Evolutionary conservation across 2,113 vertebrate genomes (phyloP).

Genomic region (Dolichotis patagonum): DNA sequence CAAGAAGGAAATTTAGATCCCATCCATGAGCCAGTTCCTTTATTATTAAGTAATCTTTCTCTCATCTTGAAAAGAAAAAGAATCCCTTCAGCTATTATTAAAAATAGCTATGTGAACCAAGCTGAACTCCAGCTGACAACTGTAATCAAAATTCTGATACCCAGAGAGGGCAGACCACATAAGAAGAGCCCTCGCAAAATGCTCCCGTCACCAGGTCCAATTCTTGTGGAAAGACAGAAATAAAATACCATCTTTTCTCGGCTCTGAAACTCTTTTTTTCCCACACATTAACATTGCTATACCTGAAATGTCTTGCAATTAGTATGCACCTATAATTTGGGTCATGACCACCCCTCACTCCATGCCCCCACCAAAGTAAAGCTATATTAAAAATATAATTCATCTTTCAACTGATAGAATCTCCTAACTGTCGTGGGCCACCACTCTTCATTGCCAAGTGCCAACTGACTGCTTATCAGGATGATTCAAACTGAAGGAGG

Average conservation of each 20-base stretch:
- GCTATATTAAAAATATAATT: neutral
- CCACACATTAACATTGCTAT: neutral
- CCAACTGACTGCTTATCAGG: slow-evolving; percentile 21
- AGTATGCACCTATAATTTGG: neutral
- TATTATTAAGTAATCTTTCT: slow-evolving; percentile 69
- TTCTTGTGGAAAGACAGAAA: slow-evolving; percentile 24
- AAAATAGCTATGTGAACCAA: slow-evolving; percentile 76
- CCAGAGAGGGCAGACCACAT: slow-evolving; percentile 62
- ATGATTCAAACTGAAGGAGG: neutral
- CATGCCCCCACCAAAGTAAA: neutral
- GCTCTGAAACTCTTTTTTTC: neutral
- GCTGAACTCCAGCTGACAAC: slow-evolving; percentile 73
- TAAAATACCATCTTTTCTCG: neutral
- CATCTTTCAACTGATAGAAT: neutral
- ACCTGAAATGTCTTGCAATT: neutral
- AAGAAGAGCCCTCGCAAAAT: slow-evolving; percentile 54
- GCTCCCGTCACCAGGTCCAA: neutral
- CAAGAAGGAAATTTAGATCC: slow-evolving; percentile 38
- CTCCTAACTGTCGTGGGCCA: neutral
- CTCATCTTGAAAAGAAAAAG: slow-evolving; percentile 40
- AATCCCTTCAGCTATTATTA: slow-evolving; percentile 78
- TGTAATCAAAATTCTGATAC: slow-evolving; percentile 76
- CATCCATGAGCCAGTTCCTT: slow-evolving; percentile 38
- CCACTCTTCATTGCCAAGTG: neutral
- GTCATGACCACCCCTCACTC: neutral